Base-by-base conservation (phyloP, 2,797 vertebrate species). In the Melanotaenia pygmaea region DNA sequence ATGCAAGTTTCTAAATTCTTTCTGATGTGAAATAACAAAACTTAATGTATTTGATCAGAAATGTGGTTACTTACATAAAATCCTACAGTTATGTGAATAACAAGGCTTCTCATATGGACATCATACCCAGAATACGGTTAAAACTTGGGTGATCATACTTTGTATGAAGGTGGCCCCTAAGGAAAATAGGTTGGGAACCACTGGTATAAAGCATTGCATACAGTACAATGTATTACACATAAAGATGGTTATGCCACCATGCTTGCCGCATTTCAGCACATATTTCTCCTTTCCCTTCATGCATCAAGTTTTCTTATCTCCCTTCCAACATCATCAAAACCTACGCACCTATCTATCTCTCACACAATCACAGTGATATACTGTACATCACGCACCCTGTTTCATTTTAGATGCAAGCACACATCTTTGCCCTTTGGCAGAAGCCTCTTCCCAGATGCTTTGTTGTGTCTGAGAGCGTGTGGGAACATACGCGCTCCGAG, bases 381-480 rank as follows among this genome's bases (percentile, higher is more conserved):
- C 64, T 14, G 35, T 28, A 45, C 78, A 64, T 77, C 66, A n/a
- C 2, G 45, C 64, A 71, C 76, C 81, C 77, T 60, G 59, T 85
- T 88, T 86, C 37, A 54, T 76, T 88, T 84, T 13, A 32, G 76
- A 78, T 88, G 82, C 72, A 0, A 47, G 68, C 70, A 72, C 50
- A 64, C 64, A 81, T 87, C 66, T 83, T 76, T 85, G 85, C 81
- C 88, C 91, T 89, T 88, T 86, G 84, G 90, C 83, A 12, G 77
- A 66, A 84, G 80, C 65, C 81, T 82, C 84, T 79, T 82, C 86
- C 79, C 80, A 80, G 88, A 88, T 89, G 89, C 90, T 92, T 89
- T 92, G 91, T 93, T 93, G 91, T 91, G 91, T 91, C 90, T 92
- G 86, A 81, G 87, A 87, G 83, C 51, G 83, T 81, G 89, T 91